A percentile compares a stretch with the other conserved stretches of the same genome.
Evolutionary conservation across 2,888 invertebrate species (phyloP).

Genomic region (Lithophane ornitopus): DNA sequence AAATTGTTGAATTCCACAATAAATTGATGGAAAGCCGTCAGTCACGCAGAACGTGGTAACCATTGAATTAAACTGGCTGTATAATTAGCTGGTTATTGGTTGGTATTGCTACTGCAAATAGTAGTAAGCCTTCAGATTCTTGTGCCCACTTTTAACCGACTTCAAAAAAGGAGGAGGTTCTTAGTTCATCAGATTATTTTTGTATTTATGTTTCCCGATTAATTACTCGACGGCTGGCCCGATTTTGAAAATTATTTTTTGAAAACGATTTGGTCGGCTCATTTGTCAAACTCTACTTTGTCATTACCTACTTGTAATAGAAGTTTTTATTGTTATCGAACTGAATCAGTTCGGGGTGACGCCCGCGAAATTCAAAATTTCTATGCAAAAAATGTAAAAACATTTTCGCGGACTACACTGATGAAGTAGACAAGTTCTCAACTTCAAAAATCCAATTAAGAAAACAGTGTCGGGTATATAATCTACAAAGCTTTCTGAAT

Average conservation of each 20-base stretch:
- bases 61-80: not conserved
- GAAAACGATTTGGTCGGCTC: not conserved
- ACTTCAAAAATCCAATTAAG: not conserved
- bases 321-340: too few species aligned
- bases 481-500: not conserved
- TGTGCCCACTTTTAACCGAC: not conserved
- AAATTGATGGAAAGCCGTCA: not conserved
- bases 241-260: not conserved
- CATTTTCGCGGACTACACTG: not conserved
- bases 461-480: not conserved
- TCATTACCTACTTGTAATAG: not conserved
- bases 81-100: not conserved
- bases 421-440: not conserved
- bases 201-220: too few species aligned
- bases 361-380: not conserved
- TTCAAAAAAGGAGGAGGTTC: too few species aligned
- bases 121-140: not conserved
- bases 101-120: not conserved
- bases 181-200: too few species aligned
- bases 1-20: not conserved
- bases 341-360: not conserved
- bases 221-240: too few species aligned
- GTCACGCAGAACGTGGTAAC: not conserved
- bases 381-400: not conserved
- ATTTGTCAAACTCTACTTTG: not conserved